Conservation (phyloP, 2,888 invertebrate species). For the Scrobipalpa costella region DNA sequence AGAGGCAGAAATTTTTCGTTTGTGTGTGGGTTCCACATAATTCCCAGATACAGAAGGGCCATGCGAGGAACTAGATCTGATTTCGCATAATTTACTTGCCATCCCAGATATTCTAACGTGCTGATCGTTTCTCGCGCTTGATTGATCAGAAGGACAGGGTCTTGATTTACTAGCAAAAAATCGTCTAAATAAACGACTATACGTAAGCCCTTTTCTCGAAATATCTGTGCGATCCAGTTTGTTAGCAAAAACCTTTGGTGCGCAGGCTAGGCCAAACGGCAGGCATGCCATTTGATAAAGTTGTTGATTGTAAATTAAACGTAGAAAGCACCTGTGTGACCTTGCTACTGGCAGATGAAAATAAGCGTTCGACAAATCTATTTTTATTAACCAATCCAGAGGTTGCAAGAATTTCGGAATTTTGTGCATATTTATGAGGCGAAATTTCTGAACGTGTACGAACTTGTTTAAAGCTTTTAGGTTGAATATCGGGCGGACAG, state of each 20-base stretch:
- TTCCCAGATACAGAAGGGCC: conserved; percentile 30
- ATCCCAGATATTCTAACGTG: conserved; percentile 25
- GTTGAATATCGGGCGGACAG: conserved; percentile 10
- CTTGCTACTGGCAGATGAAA: conserved; percentile 16
- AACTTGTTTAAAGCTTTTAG: background rate
- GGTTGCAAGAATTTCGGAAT: background rate
- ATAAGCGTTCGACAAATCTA: conserved; percentile 22
- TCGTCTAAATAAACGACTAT: conserved; percentile 29
- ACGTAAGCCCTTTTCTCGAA: conserved; percentile 21
- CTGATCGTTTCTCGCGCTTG: conserved; percentile 7
- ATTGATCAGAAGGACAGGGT: conserved; percentile 12
- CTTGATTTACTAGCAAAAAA: conserved; percentile 25
- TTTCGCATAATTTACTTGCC: conserved; percentile 29
- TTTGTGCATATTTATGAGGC: background rate
- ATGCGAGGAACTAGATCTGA: conserved; percentile 28
- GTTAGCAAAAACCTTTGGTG: conserved; percentile 27
- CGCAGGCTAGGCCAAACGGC: conserved; percentile 25
- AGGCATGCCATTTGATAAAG: conserved; percentile 24
- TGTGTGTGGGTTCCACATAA: conserved; percentile 31
- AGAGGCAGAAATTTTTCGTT: conserved; percentile 30
- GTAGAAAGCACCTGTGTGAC: conserved; percentile 23
- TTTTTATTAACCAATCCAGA: conserved; percentile 23
- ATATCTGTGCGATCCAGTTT: conserved; percentile 28
- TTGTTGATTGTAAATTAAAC: conserved; percentile 22
- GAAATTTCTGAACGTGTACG: background rate